Evolutionary conservation across 2,113 vertebrate species (phyloP).

Genomic region (Etheostoma cragini): DNA sequence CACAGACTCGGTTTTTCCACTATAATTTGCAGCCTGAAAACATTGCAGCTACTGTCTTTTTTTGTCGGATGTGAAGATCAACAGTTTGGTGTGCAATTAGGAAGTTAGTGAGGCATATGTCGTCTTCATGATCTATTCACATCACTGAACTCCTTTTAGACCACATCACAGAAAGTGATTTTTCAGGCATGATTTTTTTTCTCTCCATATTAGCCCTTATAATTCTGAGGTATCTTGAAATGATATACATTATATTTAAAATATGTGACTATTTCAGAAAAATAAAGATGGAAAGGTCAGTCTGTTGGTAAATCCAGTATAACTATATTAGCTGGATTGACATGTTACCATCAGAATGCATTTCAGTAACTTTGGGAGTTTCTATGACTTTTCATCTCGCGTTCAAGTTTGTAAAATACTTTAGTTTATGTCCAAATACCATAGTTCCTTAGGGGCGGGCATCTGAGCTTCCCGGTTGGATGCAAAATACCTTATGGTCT

Average conservation of each 20-base stretch:
- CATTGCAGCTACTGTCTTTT: conserved; percentile 16
- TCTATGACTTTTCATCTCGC: not conserved
- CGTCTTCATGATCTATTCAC: conserved; percentile 32
- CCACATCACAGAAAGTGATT: not conserved
- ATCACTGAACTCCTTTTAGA: conserved; percentile 18
- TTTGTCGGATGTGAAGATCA: conserved; percentile 26
- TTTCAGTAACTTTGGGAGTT: not conserved
- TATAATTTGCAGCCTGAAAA: conserved; percentile 10
- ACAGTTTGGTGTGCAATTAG: conserved; percentile 41
- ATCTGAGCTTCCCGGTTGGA: not conserved
- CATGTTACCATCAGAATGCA: not conserved
- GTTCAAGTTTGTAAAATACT: not conserved
- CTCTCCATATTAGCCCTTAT: not conserved
- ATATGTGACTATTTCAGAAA: not conserved
- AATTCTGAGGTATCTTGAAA: not conserved
- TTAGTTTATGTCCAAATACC: not conserved
- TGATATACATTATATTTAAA: not conserved
- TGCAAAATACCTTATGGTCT: too few relatives aligned
- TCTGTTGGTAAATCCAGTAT: too few relatives aligned
- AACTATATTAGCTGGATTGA: too few relatives aligned
- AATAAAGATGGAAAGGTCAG: not conserved
- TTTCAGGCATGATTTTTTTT: conserved; percentile 1
- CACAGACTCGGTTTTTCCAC: not conserved
- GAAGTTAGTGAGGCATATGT: conserved; percentile 33
- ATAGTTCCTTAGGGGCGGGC: too few relatives aligned